Conservation (phyloP, 1,140 invertebrate genomes). For the Copidosoma floridanum region DNA sequence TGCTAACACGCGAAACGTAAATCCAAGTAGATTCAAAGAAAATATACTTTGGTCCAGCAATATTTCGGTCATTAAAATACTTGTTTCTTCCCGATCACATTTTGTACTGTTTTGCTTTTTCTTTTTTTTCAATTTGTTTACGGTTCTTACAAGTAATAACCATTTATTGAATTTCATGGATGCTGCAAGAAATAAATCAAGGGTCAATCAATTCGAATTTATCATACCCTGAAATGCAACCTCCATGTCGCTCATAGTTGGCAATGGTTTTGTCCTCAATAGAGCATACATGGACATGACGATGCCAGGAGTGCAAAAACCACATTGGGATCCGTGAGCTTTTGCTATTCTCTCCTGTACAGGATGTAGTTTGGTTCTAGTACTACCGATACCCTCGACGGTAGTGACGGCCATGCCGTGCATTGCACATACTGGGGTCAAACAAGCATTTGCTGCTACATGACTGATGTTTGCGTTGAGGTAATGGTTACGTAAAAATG, state of each 20-base stretch:
- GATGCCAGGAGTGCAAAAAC: slow-evolving; percentile 88
- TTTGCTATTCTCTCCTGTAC: slow-evolving; percentile 85
- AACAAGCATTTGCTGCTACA: slow-evolving; percentile 84
- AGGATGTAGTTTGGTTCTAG: slow-evolving; percentile 71
- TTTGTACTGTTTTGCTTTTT: too few relatives aligned
- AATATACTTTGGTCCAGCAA: too few relatives aligned
- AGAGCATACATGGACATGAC: slow-evolving; percentile 93
- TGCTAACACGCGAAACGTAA: too few relatives aligned
- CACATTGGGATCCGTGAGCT: slow-evolving; percentile 87
- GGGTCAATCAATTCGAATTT: too few relatives aligned
- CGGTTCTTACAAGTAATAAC: too few relatives aligned
- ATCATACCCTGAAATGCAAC: slow-evolving; percentile 72
- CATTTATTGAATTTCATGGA: too few relatives aligned
- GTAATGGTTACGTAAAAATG: not conserved
- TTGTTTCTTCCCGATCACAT: too few relatives aligned
- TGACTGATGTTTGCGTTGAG: slow-evolving; percentile 63
- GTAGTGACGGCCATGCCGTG: slow-evolving; percentile 86
- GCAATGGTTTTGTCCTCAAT: slow-evolving; percentile 65
- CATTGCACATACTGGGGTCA: slow-evolving; percentile 78
- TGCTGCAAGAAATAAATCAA: too few relatives aligned
- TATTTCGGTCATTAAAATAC: too few relatives aligned
- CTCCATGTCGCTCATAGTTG: slow-evolving; percentile 73
- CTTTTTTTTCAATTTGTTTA: too few relatives aligned
- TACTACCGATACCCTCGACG: slow-evolving; percentile 82
- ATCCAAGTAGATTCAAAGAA: too few relatives aligned